phyloP scores from a whole-genome alignment of 1,140 invertebrate genomes.

The Popillia japonica region DNA sequence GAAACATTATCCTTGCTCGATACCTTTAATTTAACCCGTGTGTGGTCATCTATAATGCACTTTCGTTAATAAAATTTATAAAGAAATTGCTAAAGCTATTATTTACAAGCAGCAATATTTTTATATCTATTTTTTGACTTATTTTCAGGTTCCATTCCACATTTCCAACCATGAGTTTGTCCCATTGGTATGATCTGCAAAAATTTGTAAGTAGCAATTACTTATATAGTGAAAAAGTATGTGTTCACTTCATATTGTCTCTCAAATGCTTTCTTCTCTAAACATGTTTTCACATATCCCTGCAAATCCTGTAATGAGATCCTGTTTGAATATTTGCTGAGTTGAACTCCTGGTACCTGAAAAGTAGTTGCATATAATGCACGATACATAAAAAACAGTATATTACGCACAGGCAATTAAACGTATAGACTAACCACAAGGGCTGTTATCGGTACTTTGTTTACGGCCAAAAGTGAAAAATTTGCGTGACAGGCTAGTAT shows the following conservation, averaged over 20 bases:
- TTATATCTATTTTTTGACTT: conserved; percentile 82
- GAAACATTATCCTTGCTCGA: conserved; percentile 58
- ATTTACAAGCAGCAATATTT: conserved; percentile 79
- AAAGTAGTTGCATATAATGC: not conserved
- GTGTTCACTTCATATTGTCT: conserved; percentile 41
- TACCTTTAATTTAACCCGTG: conserved; percentile 73
- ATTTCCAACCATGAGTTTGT: conserved; percentile 45
- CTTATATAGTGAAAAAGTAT: not conserved
- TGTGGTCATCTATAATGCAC: conserved; percentile 74
- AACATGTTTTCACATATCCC: conserved; percentile 41
- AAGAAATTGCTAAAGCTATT: not conserved
- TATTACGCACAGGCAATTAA: not conserved
- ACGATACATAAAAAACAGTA: not conserved
- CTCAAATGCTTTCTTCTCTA: conserved; percentile 42
- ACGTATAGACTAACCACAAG: not conserved
- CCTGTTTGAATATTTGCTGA: not conserved
- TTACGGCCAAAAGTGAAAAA: too few species aligned
- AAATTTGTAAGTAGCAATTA: not conserved
- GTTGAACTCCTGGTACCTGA: not conserved
- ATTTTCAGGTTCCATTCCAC: conserved; percentile 58
- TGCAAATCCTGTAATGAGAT: conserved; percentile 42
- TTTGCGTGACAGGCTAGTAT: too few species aligned
- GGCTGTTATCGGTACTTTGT: too few species aligned
- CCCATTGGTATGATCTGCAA: conserved; percentile 51
- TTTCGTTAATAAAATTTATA: not conserved